Conservation (phyloP, 2,113 vertebrate species). For the Canis aureus region DNA sequence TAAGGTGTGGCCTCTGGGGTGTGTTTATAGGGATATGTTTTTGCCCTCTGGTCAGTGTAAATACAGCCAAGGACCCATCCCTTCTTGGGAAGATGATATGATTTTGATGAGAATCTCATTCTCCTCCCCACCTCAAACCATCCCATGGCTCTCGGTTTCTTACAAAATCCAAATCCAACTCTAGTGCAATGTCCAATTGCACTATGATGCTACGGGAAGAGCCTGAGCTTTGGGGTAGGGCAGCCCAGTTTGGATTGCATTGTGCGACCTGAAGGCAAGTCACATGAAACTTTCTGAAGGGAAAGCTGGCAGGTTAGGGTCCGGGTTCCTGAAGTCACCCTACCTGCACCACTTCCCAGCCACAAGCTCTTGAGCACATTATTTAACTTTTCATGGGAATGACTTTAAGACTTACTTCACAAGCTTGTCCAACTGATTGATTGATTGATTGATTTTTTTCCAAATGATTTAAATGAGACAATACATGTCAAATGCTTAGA, state of each 20-base stretch:
- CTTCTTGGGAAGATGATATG: background rate
- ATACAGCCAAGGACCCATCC: background rate
- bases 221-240: background rate
- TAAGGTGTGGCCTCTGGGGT: background rate
- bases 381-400: background rate
- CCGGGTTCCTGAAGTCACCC: background rate
- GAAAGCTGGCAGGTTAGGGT: background rate
- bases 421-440: background rate
- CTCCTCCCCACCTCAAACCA: background rate
- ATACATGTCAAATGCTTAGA: background rate
- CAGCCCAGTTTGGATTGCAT: background rate
- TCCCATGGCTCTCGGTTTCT: background rate
- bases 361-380: background rate
- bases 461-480: background rate
- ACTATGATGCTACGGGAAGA: background rate
- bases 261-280: background rate
- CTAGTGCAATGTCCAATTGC: background rate
- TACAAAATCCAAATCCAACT: background rate
- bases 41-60: background rate
- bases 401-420: background rate
- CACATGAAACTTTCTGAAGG: background rate
- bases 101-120: background rate
- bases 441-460: too few species aligned
- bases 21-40: background rate
- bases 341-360: background rate